Evolutionary conservation across 2,888 invertebrate species (phyloP), one percentile per base, ranked within the genome.

Genomic region (Rotaria sp.): DNA sequence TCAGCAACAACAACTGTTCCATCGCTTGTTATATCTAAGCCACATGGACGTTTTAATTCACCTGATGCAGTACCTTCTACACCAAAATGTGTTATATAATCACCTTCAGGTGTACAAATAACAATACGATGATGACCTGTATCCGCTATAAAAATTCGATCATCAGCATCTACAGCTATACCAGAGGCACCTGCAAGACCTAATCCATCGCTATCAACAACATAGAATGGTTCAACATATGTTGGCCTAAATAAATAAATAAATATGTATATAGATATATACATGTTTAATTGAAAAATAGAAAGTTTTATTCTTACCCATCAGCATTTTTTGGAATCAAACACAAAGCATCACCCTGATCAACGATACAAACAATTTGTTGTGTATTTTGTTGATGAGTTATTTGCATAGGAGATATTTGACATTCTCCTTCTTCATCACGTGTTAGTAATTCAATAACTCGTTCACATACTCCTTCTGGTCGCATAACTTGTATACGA

Each of bases 81-180:
- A 18, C 67, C 67, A 18, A 67, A 67, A 67, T 67, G 67, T 67
- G 67, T 67, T 21, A 67, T 67, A 38, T 67, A 67, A 38, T 21
- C 26, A 35, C 67, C 67, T 30, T 67, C 67, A 18, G 67, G 67
- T 67, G 67, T 67, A 67, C 67, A 67, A 35, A 67, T 67, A 67
- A 67, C 67, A 21, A 67, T 67, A 67, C 67, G 67, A 67, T 67
- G 35, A 67, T 67, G 67, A 21, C 67, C 67, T 21, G 67, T 67
- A 21, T 67, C 67, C 18, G 67, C 38, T 35, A 67, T 67, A 67
- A 30, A 67, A 30, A 67, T 67, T 21, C 67, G 67, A 67, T 67
- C 67, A 11, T 67, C 35, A 35, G 18, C 21, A 67, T 67, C 67
- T 10, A 67, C 21, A 35, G 35, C 35, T 18, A 67, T 35, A 21